These are phyloP conservation scores for Phalanger gymnotis DNA, from an alignment of 2,797 vertebrate genomes.

Conservation along the genomic window DNA sequence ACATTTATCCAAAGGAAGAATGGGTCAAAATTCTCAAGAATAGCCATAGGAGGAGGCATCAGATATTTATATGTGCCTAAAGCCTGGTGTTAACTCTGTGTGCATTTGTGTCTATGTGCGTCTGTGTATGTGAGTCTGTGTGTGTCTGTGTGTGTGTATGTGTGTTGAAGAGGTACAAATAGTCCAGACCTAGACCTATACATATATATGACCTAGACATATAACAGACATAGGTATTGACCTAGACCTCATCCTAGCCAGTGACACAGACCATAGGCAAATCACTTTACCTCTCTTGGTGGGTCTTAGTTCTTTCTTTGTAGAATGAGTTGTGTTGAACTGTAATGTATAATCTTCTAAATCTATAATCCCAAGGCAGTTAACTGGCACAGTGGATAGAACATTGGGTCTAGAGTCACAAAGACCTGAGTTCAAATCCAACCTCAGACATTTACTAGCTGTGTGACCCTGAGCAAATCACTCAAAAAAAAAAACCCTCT, in stretches of 20 bases:
- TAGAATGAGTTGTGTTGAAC: background rate
- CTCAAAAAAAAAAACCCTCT: no score
- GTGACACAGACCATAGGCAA: background rate
- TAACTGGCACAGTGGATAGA: background rate
- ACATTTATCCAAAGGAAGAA: conserved; percentile 37
- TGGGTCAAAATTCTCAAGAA: background rate
- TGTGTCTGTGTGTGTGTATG: background rate
- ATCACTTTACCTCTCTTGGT: background rate
- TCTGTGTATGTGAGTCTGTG: background rate
- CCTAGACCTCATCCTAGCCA: background rate
- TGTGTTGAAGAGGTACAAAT: background rate
- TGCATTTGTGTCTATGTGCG: background rate
- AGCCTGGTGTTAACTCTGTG: background rate
- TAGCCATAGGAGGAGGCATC: background rate
- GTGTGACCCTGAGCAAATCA: background rate
- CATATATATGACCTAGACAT: background rate
- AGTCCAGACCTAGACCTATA: background rate
- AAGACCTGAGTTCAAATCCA: background rate
- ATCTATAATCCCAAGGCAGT: background rate
- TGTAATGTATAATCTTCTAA: background rate
- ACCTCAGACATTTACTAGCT: background rate
- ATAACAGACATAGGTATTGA: background rate
- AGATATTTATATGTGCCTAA: background rate
- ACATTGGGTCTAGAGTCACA: no score
- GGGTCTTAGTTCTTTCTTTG: conserved; percentile 1